Base-by-base conservation (phyloP, 2,888 invertebrate species). In the Biston betularia region DNA sequence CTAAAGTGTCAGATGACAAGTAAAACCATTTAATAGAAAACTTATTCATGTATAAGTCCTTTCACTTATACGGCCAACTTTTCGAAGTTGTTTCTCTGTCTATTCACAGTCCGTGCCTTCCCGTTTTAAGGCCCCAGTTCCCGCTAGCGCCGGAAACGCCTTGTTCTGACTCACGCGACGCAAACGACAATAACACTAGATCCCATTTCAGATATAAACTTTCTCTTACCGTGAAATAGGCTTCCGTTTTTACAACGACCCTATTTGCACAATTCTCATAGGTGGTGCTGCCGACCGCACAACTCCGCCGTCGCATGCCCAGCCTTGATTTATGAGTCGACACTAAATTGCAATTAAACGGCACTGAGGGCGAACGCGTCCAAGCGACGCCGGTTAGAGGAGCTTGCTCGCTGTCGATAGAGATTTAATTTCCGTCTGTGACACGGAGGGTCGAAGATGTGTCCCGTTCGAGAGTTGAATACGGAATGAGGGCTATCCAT, bases 291-390 rank as follows among this genome's bases (percentile, higher is more conserved):
- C 35, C 57, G 63, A 54, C 63, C 64, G 58, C 58, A 60, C 57
- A 44, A 53, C 61, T 63, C 48, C 56, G 33, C 48, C 53, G 34
- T 49, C 44, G 53, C 60, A 57, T 59, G 59, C 59, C 48, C 60
- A 35, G 57, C 38, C 56, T 63, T 70, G 72, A 74, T 73, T 72
- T 72, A 73, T 68, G 63, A 62, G 53, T 57, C 50, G 45, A 66
- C 72, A 75, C 72, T 73, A 72, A 72, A 68, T 63, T 55, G 70
- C 71, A 76, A 74, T 76, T 74, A 75, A 68, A 72, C 50, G 58
- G 60, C 58, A 60, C 62, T 50, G 56, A 66, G 59, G 65, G 65
- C 38, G 6, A 38, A 38, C 63, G 55, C 35, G 59, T 54, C 55
- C 58, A 46, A 64, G n/a, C 54, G 38, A 48, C 50, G 65, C 56